Evolutionary conservation across 1,140 invertebrate genomes (phyloP).

Genomic region (Sitodiplosis mosellana): DNA sequence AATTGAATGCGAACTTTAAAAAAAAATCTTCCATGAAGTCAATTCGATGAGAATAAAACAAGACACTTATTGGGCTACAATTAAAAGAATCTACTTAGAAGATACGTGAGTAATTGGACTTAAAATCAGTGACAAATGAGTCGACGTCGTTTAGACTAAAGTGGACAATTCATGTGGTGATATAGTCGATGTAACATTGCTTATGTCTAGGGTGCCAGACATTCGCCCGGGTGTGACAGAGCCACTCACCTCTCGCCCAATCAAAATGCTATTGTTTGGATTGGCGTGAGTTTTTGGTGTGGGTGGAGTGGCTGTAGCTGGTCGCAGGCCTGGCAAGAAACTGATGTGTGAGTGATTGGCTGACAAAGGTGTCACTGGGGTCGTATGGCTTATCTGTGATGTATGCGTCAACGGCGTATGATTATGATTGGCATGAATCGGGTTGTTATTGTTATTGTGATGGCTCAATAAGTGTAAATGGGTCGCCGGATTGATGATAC

Average conservation of each 20-base stretch:
- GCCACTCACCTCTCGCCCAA: slow-evolving; percentile 33
- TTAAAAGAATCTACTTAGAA: background rate
- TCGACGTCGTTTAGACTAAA: slow-evolving; percentile 28
- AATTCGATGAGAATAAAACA: too few species aligned
- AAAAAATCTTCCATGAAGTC: too few species aligned
- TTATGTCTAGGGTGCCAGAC: slow-evolving; percentile 32
- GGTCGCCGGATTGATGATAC: slow-evolving; percentile 14
- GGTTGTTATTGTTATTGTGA: slow-evolving; percentile 2
- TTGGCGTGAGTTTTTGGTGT: slow-evolving; percentile 19
- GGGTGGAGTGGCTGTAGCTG: slow-evolving; percentile 29
- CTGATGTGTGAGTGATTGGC: slow-evolving; percentile 20
- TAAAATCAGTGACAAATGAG: slow-evolving; percentile 1
- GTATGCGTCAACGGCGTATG: slow-evolving; percentile 3
- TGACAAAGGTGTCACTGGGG: slow-evolving; percentile 15
- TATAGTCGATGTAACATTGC: slow-evolving; percentile 40
- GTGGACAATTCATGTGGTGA: slow-evolving; percentile 50
- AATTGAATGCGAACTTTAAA: too few species aligned
- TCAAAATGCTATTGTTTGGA: slow-evolving; percentile 11
- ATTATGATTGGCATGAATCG: slow-evolving; percentile 3
- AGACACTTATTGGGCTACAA: background rate
- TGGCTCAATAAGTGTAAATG: slow-evolving; percentile 14
- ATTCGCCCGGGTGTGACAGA: slow-evolving; percentile 40
- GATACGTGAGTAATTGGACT: background rate
- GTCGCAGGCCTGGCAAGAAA: slow-evolving; percentile 21
- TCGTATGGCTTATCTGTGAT: slow-evolving; percentile 8